These are phyloP conservation scores for Montipora foliosa DNA, from an alignment of 64 coral and sea anemone species.

Conservation along the genomic window DNA sequence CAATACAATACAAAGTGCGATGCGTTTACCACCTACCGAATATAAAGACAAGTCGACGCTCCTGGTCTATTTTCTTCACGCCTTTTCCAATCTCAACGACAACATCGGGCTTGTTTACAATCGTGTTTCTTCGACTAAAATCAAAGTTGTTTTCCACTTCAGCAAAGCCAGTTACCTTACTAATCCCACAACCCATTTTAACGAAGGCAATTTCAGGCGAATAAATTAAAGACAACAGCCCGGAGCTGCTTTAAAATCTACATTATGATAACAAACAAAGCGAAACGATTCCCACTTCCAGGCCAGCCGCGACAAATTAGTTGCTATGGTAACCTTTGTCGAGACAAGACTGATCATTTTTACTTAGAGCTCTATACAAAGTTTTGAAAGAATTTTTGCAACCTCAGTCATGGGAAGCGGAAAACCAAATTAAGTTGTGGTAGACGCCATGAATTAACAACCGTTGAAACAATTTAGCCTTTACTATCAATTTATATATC, in stretches of 20 bases:
- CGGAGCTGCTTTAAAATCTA: not conserved
- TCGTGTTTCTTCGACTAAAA: constrained; percentile 86
- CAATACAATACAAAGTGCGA: not conserved
- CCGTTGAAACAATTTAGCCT: no score
- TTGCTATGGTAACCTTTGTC: constrained; percentile 40
- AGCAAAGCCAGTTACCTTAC: constrained; percentile 38
- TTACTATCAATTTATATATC: no score
- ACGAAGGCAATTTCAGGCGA: not conserved
- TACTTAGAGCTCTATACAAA: no score
- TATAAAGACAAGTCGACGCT: constrained; percentile 85
- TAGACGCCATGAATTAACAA: no score
- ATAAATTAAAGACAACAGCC: not conserved
- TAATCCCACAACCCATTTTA: constrained; percentile 86
- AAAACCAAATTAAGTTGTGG: no score
- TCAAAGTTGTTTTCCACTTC: constrained; percentile 62
- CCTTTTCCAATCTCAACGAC: constrained; percentile 81
- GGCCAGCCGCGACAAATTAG: constrained; percentile 12
- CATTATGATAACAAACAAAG: constrained; percentile 24
- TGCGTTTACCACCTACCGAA: constrained; percentile 75
- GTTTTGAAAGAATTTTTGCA: no score
- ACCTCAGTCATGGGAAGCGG: no score
- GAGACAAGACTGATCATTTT: no score
- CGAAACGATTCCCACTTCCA: not conserved
- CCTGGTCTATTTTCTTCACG: constrained; percentile 83
- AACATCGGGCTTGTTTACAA: constrained; percentile 80